phyloP scores from a whole-genome alignment of 2,113 vertebrate genomes.

The Prochilodus magdalenae region DNA sequence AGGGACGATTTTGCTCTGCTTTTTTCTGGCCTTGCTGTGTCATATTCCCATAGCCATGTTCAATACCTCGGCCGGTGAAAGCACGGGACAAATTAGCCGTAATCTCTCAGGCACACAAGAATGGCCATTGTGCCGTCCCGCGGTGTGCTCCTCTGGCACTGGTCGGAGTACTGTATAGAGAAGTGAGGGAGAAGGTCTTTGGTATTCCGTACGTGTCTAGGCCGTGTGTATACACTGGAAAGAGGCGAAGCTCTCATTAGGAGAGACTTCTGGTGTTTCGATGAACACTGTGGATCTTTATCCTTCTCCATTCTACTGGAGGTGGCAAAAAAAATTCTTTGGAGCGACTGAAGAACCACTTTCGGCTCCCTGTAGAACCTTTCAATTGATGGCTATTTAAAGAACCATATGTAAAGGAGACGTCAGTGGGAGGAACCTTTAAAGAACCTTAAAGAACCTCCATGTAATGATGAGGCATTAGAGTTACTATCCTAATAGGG shows the following conservation, averaged over 20 bases:
- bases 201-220: constrained; percentile 19
- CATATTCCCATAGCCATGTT: constrained; percentile 48
- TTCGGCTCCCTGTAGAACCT: too few species aligned
- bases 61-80: constrained; percentile 26
- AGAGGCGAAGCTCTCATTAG: constrained; percentile 21
- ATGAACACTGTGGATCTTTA: neutral
- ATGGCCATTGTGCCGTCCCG: constrained; percentile 18
- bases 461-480: too few species aligned
- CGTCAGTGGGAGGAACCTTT: too few species aligned
- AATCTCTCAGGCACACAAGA: neutral
- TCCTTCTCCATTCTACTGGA: neutral
- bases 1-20: constrained; percentile 53
- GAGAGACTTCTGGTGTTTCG: neutral
- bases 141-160: neutral
- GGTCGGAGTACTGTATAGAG: constrained; percentile 3
- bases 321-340: too few species aligned
- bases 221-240: neutral
- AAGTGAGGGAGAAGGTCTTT: neutral
- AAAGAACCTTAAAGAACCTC: too few species aligned
- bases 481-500: too few species aligned
- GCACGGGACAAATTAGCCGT: constrained; percentile 17
- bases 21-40: constrained; percentile 18
- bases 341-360: too few species aligned
- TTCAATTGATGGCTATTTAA: too few species aligned
- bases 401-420: too few species aligned